Evolutionary conservation across 2,888 invertebrate species (phyloP).

Genomic region (Brachyptera risi): DNA sequence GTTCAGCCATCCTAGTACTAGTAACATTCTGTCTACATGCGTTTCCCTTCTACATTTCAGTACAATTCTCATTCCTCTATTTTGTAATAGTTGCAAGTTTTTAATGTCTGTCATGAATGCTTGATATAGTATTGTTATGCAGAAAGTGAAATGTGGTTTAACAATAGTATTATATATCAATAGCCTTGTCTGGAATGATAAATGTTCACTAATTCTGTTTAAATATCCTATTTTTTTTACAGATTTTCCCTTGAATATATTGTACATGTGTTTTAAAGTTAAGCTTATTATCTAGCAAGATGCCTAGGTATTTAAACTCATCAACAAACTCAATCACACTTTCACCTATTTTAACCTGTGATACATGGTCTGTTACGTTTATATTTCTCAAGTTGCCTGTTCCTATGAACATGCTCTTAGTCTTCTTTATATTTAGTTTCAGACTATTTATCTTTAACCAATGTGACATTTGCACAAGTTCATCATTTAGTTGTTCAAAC

Average conservation of each 20-base stretch:
- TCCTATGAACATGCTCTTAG: background rate
- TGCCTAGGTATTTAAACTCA: background rate
- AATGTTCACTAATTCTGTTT: background rate
- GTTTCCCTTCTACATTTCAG: no score
- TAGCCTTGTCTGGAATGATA: background rate
- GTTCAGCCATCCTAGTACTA: no score
- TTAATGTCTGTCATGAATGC: background rate
- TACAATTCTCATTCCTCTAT: background rate
- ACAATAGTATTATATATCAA: no score
- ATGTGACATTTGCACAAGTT: background rate
- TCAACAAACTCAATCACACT: background rate
- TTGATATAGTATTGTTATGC: background rate
- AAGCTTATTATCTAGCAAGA: slow-evolving; percentile 1
- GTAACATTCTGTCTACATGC: no score
- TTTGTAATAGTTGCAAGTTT: background rate
- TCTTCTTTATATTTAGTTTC: background rate
- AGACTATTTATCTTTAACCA: slow-evolving; percentile 3
- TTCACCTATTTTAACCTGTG: background rate
- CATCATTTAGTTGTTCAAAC: no score
- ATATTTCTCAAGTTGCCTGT: background rate
- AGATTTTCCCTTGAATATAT: background rate
- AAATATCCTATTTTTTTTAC: background rate
- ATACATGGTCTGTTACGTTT: background rate
- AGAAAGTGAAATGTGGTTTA: background rate
- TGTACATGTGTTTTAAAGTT: background rate